Evolutionary conservation across 2,888 invertebrate species (phyloP), one percentile per base, ranked within the genome.

Genomic region (Apamea sordens): DNA sequence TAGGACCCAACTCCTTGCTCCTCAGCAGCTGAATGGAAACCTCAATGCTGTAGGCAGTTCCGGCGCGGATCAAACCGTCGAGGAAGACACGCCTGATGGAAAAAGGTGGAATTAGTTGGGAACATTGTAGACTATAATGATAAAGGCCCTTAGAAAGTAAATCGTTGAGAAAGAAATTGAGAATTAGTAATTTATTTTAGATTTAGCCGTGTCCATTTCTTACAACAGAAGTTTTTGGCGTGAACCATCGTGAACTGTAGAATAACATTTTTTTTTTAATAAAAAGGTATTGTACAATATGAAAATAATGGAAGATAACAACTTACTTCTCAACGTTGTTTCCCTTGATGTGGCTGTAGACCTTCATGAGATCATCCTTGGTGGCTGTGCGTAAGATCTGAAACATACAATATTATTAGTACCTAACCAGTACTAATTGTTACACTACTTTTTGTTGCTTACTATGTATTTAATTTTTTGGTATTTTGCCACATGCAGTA

Each of bases 1-100:
- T 65, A 0, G 89, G 83, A 0, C 96, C 96, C 18, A 98, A 93
- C 89, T 98, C 97, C 24, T 97, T 97, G 89, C 96, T 97, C 85
- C 97, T 97, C 71, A 99, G 94, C 71, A 99, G 96, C 84, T 98
- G 97, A 79, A 97, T 93, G 64, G 95, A 94, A 0, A 98, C 98
- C 87, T 98, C 98, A 36, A 99, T 97, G 21, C 98, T 97, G 77
- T 98, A 98, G 1, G 98, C 98, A 28, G 98, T 98, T 50, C 98
- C 98, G 0, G 98, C 97, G 77, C 98, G 98, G 89, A 98, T 98
- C 0, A 99, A 95, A 76, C 98, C 99, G 92, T 99, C 99, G 76
- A 98, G 93, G 93, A 98, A 98, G 11, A 98, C 97, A 88, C 98
- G 98, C 89, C 98, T 98, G 70, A 4, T 71, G 77, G 50, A 50